Evolutionary conservation across 1,140 invertebrate genomes (phyloP).

Genomic region (Metopolophium dirhodum): DNA sequence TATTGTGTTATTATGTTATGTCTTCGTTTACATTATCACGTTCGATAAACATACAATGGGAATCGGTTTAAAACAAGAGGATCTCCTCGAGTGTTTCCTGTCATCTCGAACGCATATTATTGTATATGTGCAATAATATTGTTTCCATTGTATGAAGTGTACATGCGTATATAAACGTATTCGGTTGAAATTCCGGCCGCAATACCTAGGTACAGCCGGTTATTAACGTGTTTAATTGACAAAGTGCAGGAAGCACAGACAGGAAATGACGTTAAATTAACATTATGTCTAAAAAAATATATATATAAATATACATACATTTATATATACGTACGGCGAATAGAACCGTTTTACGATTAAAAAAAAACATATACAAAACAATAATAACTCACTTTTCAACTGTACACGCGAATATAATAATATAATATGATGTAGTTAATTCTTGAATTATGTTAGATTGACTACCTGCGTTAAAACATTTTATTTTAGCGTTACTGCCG

Average conservation of each 20-base stretch:
- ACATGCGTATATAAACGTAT: neutral
- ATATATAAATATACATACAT: too few relatives aligned
- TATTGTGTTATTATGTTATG: neutral
- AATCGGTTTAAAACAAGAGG: neutral
- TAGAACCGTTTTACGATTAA: neutral
- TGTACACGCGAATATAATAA: neutral
- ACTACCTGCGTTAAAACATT: too few relatives aligned
- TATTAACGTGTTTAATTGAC: constrained; percentile 42
- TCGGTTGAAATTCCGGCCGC: neutral
- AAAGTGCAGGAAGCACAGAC: constrained; percentile 30
- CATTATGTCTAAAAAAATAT: constrained; percentile 4
- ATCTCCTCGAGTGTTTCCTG: neutral
- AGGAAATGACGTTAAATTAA: constrained; percentile 40
- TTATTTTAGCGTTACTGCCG: too few relatives aligned
- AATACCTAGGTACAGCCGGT: neutral
- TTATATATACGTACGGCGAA: neutral
- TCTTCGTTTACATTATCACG: neutral
- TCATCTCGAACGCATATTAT: neutral
- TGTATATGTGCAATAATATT: neutral
- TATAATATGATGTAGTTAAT: too few relatives aligned
- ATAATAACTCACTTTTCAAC: neutral
- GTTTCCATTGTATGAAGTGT: neutral
- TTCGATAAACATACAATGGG: neutral
- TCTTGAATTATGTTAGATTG: too few relatives aligned
- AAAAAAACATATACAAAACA: neutral